Evolutionary conservation across 1,140 invertebrate species (phyloP).

Genomic region (Ectropis grisescens): DNA sequence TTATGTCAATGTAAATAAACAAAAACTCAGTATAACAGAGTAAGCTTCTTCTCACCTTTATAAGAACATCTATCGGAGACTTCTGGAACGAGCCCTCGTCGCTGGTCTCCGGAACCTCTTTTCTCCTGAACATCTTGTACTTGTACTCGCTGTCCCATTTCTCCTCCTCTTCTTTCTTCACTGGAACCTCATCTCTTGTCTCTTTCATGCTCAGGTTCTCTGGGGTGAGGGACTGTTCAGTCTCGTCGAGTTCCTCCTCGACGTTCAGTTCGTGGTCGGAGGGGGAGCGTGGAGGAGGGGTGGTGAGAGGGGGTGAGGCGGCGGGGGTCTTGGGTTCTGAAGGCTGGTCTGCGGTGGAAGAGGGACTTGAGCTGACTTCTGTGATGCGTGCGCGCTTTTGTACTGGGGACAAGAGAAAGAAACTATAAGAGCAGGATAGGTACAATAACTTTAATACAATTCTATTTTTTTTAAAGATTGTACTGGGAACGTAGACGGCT

Average conservation of each 20-base stretch:
- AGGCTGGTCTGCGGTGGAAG: constrained; percentile 26
- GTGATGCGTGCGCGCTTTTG: constrained; percentile 58
- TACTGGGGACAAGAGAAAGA: constrained; percentile 36
- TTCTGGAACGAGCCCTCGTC: constrained; percentile 47
- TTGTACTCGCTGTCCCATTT: constrained; percentile 55
- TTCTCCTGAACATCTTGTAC: constrained; percentile 44
- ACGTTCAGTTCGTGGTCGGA: constrained; percentile 67
- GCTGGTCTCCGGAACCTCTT: constrained; percentile 21
- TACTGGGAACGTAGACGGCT: too few species aligned
- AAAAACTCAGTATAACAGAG: too few species aligned
- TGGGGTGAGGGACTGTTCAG: constrained; percentile 57
- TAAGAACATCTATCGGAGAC: constrained; percentile 61
- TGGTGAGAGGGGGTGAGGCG: constrained; percentile 30
- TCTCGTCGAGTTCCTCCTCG: constrained; percentile 61
- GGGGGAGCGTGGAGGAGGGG: constrained; percentile 44
- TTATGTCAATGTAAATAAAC: too few species aligned
- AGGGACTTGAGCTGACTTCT: constrained; percentile 49
- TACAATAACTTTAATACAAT: too few species aligned
- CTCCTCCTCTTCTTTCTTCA: constrained; percentile 59
- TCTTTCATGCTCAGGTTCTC: constrained; percentile 67
- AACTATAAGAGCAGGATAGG: too few species aligned
- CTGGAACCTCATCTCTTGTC: constrained; percentile 32
- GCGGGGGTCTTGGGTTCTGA: constrained; percentile 41
- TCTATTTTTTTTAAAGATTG: too few species aligned
- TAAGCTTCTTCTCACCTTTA: too few species aligned